These are phyloP conservation scores for Listrodromus nycthemerus DNA, from an alignment of 2,888 invertebrate genomes.

Conservation along the genomic window DNA sequence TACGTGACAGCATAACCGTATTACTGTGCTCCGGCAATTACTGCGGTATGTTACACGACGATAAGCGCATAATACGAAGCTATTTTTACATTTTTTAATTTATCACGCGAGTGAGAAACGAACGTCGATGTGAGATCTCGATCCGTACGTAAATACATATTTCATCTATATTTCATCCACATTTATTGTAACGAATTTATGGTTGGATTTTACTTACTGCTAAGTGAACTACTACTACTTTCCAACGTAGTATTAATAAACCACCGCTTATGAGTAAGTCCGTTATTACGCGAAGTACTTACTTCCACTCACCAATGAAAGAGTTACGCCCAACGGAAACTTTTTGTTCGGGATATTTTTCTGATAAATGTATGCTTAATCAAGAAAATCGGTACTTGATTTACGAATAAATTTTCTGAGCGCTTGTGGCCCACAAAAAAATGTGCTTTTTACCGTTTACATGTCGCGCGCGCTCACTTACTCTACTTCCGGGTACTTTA, in stretches of 20 bases:
- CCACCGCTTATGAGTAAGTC: too few relatives aligned
- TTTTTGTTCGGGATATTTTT: neutral
- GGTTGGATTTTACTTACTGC: neutral
- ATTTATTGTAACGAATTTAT: neutral
- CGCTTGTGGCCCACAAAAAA: neutral
- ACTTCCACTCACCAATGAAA: neutral
- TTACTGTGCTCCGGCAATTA: neutral
- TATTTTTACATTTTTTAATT: neutral
- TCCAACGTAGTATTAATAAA: too few relatives aligned
- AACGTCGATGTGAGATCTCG: neutral
- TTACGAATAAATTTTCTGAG: neutral
- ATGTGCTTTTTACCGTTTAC: neutral
- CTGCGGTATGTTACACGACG: neutral
- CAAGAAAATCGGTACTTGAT: neutral
- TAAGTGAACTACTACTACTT: neutral
- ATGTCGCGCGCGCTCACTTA: neutral
- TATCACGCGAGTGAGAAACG: neutral
- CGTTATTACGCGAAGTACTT: neutral
- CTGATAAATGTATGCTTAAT: neutral
- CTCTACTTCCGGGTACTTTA: neutral
- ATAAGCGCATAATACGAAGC: constrained; percentile 1
- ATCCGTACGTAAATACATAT: neutral
- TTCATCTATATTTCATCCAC: neutral
- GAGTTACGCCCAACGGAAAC: neutral
- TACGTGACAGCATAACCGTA: constrained; percentile 14